These are phyloP conservation scores for Dryocosmus kuriphilus DNA, from an alignment of 2,888 invertebrate genomes.

Conservation along the genomic window DNA sequence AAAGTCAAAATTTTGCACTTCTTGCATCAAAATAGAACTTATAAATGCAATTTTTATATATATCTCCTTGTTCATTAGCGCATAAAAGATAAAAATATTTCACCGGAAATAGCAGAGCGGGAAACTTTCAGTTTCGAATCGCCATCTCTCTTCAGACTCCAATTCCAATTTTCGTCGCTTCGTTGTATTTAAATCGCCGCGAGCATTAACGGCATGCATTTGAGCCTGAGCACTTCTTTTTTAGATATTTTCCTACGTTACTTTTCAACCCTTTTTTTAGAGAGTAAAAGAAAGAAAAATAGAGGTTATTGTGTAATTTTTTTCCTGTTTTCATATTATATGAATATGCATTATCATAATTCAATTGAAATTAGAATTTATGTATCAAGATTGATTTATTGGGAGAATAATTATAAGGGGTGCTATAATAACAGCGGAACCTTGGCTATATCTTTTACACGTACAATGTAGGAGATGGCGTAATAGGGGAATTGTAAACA, in stretches of 20 bases:
- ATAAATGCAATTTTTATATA: background rate
- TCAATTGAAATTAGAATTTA: too few relatives aligned
- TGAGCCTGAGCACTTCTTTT: background rate
- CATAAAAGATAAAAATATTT: background rate
- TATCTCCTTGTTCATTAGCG: background rate
- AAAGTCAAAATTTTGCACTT: background rate
- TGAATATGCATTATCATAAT: too few relatives aligned
- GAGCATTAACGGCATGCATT: background rate
- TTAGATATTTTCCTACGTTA: background rate
- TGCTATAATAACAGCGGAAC: constrained; percentile 1
- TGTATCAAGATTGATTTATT: background rate
- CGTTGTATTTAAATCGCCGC: constrained; percentile 9
- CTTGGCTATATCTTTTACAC: background rate
- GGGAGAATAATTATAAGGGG: background rate
- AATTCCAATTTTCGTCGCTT: constrained; percentile 5
- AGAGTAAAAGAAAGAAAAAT: background rate
- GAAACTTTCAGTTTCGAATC: constrained; percentile 6
- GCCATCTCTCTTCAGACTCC: background rate
- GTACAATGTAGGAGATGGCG: constrained; percentile 7
- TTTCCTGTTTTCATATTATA: too few relatives aligned
- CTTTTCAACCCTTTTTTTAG: background rate
- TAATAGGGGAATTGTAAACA: constrained; percentile 25
- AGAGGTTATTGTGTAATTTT: too few relatives aligned
- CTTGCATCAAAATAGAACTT: background rate
- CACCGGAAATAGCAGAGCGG: constrained; percentile 6